Percentiles rank a stretch among this genome's conserved stretches.
These are phyloP conservation scores for Venustaconcha ellipsiformis DNA, from an alignment of 1,140 invertebrate species.

Conservation along the genomic window DNA sequence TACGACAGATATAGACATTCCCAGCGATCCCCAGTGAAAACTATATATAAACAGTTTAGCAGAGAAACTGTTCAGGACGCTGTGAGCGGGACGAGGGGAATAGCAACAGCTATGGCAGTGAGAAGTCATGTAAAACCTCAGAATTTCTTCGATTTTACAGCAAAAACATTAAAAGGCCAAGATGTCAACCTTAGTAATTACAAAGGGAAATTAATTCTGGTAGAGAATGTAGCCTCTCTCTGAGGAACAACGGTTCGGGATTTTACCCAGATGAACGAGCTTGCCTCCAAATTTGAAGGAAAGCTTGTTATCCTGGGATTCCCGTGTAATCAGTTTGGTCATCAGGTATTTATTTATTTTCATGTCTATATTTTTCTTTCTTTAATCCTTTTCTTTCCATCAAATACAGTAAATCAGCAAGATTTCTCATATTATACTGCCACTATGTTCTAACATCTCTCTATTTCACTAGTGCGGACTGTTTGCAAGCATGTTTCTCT, in stretches of 20 bases:
- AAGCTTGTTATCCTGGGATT: conserved; percentile 71
- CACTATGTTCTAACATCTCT: no score
- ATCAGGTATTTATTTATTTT: conserved; percentile 45
- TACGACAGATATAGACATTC: no score
- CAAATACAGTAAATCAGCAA: no score
- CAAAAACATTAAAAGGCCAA: conserved; percentile 40
- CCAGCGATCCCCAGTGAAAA: no score
- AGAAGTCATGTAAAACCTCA: conserved; percentile 40
- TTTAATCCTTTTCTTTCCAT: no score
- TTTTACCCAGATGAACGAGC: conserved; percentile 63
- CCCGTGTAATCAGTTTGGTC: conserved; percentile 74
- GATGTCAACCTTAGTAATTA: conserved; percentile 58
- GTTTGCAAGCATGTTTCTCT: no score
- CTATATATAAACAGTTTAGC: no score
- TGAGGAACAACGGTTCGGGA: conserved; percentile 68
- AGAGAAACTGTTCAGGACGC: no score
- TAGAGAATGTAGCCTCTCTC: conserved; percentile 74
- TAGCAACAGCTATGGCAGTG: not conserved
- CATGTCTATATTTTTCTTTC: no score
- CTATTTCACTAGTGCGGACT: no score
- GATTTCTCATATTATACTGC: no score
- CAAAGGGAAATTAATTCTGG: conserved; percentile 68
- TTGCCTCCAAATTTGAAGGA: conserved; percentile 59
- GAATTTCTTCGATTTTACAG: conserved; percentile 46
- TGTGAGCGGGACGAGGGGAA: no score